These are phyloP conservation scores for Hypena proboscidalis DNA, from an alignment of 2,888 invertebrate species.

Conservation along the genomic window DNA sequence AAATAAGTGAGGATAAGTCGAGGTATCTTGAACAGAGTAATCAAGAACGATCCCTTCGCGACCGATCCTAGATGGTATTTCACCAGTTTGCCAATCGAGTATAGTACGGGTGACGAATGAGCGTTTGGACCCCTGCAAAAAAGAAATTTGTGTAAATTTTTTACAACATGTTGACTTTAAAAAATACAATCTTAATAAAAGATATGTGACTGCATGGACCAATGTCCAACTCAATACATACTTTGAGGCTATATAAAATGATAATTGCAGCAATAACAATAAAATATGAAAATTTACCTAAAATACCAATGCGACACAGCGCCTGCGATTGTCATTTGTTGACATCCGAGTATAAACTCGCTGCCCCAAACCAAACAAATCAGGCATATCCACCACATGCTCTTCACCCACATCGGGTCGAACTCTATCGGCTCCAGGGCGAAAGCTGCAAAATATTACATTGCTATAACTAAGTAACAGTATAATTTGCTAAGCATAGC, in stretches of 20 bases:
- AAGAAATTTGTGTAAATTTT: neutral
- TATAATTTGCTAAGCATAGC: too few species aligned
- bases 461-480: too few species aligned
- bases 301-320: constrained; percentile 98
- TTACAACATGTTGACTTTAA: too few species aligned
- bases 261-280: too few species aligned
- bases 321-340: constrained; percentile 97
- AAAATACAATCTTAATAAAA: neutral
- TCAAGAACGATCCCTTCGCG: constrained; percentile 96
- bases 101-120: constrained; percentile 86
- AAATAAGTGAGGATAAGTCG: constrained; percentile 94
- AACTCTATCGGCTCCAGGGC: constrained; percentile 87
- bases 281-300: constrained; percentile 82
- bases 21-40: constrained; percentile 96
- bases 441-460: constrained; percentile 54
- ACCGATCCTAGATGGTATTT: constrained; percentile 98
- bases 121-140: constrained; percentile 87
- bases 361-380: constrained; percentile 96
- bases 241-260: too few species aligned
- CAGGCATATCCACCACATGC: constrained; percentile 97
- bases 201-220: too few species aligned
- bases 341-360: constrained; percentile 97
- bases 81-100: constrained; percentile 90
- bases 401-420: constrained; percentile 92
- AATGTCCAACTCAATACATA: too few species aligned